Conservation (phyloP, 2,888 invertebrate species). For the Oxystoma pomonae region DNA sequence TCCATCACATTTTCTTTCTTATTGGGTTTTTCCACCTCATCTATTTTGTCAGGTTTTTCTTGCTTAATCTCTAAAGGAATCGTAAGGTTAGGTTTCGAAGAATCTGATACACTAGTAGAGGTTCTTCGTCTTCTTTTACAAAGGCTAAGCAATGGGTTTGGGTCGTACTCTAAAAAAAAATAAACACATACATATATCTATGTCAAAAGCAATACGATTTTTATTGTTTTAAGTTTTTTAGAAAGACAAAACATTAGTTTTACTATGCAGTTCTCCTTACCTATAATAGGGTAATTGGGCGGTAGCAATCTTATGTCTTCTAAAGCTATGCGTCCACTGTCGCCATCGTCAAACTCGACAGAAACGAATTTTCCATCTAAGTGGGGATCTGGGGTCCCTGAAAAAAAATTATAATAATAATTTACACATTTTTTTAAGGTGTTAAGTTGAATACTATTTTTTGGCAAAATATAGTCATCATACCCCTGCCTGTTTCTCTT, state of each 20-base stretch:
- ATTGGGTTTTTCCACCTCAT: too few species aligned
- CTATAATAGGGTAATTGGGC: slow-evolving; percentile 86
- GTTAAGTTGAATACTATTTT: too few species aligned
- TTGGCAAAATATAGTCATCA: too few species aligned
- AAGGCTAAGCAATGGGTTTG: slow-evolving; percentile 71
- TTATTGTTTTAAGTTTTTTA: too few species aligned
- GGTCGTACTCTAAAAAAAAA: slow-evolving; percentile 69
- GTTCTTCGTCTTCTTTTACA: slow-evolving; percentile 73
- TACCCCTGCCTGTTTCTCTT: too few species aligned
- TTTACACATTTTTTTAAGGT: too few species aligned
- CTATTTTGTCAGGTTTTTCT: slow-evolving; percentile 22
- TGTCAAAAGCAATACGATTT: not conserved
- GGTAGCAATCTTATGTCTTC: slow-evolving; percentile 86
- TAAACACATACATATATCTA: too few species aligned
- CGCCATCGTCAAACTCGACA: slow-evolving; percentile 95
- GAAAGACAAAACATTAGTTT: not conserved
- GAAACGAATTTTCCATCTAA: slow-evolving; percentile 73
- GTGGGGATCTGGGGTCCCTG: slow-evolving; percentile 61
- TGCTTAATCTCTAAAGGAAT: slow-evolving; percentile 22
- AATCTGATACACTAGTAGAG: slow-evolving; percentile 56
- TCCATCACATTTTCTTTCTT: slow-evolving; percentile 20
- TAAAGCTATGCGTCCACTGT: slow-evolving; percentile 84
- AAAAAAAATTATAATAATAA: too few species aligned
- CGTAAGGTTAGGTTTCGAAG: slow-evolving; percentile 31
- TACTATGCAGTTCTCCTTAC: too few species aligned